Base-by-base conservation (phyloP, 2,797 vertebrate species). In the Pseudomugil gertrudae region DNA sequence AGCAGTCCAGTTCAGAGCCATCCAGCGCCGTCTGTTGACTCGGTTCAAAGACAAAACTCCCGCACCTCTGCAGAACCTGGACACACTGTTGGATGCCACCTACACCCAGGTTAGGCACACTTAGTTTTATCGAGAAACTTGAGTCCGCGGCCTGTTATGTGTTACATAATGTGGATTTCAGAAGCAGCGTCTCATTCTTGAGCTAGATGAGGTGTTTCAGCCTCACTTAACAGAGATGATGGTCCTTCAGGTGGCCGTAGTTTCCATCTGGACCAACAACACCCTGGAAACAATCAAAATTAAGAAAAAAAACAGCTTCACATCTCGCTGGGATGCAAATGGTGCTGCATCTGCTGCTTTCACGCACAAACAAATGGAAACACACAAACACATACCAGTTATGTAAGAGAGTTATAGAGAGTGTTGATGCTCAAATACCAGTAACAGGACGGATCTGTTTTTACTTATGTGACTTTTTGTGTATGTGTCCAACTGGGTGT, bases 21-120 rank as follows among this genome's bases (percentile, higher is more conserved):
- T 99, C 80, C 96, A 99, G 74, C 94, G 97, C 21, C 94, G 97
- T 27, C 89, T 99, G 8, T 88, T 99, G 81, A 96, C 95, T 26
- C 95, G 96, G 29, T 98, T 99, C 87, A 99, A 99, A 84, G 97
- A 99, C 88, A 99, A 97, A 90, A 99, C 96, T 36, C 98, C 98
- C 0, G 95, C 95, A 5, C 96, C 98, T 0, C 94, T 99, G 53
- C 96, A 99, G 77, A 98, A 98, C 91, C 93, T 99, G 76, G 98
- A 99, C 87, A 96, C 95, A 0, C 93, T 99, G 80, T 90, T 99
- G 80, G 97, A 99, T 53, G 95, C 96, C 67, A 99, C 98, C 0
- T 98, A 97, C 79, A 95, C 93, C 84, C 97, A 99, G 95, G 98
- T 98, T 53, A 87, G 87, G 57, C 24, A 63, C 56, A 48, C 47